Evolutionary conservation across 2,797 vertebrate species (phyloP), one percentile per base, ranked within the genome.

Genomic region (Channa striata): DNA sequence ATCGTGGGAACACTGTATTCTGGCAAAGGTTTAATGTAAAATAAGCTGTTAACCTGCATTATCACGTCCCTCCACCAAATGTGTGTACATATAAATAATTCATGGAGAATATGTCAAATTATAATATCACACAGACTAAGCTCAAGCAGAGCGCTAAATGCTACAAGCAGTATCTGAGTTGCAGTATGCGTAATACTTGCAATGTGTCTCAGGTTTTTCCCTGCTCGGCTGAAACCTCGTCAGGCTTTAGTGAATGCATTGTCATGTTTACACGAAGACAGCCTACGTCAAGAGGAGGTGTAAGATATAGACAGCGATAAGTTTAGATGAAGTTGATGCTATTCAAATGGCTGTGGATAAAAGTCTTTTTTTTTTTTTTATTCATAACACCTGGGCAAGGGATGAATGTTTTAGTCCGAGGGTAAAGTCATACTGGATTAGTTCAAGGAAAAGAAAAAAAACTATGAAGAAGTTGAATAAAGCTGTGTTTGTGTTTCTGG

Each of bases 41-140:
- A 74, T 52, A 56, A 65, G 64, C 44, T 49, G 48, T 43, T 60
- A 49, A 70, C 20, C 11, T 48, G 34, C 44, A 39, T 67, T 30
- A 46, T 49, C 11, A 2, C 51, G 23, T 58, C 25, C n/a, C 49
- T 48, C 52, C 57, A 48, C 60, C 19, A 36, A 25, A 36, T 42
- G 20, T 47, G n/a, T 48, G 47, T 39, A 23, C n/a, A 47, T 25
- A 73, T 73, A 11, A 61, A 74, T 72, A 51, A 74, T 73, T 47
- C n/a, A 67, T 72, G 36, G n/a, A 53, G 19, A 68, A 56, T 50
- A 64, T 53, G 7, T 12, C 21, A 51, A 65, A 64, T 30, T 30
- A 30, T 43, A 51, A 17, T 47, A 50, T 16, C 20, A 34, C 2
- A 47, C 6, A 34, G 56, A 57, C 52, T 23, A 66, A 69, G 36